Conservation (phyloP, 2,888 invertebrate species). For the Diogma glabrata region DNA sequence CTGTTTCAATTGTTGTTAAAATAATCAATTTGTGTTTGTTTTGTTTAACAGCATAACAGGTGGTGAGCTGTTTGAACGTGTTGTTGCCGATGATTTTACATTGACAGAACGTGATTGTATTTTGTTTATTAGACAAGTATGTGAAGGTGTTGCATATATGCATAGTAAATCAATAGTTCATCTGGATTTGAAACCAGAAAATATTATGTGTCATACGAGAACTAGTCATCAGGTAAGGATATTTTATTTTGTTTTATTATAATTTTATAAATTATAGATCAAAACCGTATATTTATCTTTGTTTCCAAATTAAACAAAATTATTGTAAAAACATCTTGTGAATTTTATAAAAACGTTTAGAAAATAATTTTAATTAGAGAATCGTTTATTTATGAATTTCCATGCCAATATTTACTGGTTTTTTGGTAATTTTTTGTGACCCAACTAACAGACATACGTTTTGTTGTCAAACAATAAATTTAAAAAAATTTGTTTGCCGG, state of each 20-base stretch:
- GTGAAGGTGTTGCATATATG: slow-evolving; percentile 84
- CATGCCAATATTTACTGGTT: too few species aligned
- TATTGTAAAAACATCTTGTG: too few species aligned
- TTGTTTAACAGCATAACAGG: slow-evolving; percentile 64
- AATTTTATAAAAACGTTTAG: too few species aligned
- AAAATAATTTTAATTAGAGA: too few species aligned
- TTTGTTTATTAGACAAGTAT: slow-evolving; percentile 80
- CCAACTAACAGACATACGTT: too few species aligned
- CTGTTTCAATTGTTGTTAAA: background rate
- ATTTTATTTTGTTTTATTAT: slow-evolving; percentile 75
- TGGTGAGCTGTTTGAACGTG: slow-evolving; percentile 86
- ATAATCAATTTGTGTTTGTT: slow-evolving; percentile 1
- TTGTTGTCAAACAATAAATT: too few species aligned
- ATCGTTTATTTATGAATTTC: too few species aligned
- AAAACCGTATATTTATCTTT: too few species aligned
- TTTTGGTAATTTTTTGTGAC: too few species aligned
- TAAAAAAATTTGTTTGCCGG: too few species aligned
- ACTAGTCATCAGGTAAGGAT: slow-evolving; percentile 82
- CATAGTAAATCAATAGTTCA: slow-evolving; percentile 75
- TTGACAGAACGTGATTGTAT: slow-evolving; percentile 78
- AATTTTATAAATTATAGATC: background rate
- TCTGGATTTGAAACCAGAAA: slow-evolving; percentile 90
- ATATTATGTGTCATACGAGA: slow-evolving; percentile 80
- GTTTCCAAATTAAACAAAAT: too few species aligned
- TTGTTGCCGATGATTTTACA: slow-evolving; percentile 85